Conservation (phyloP, 2,888 invertebrate genomes). For the Bruchidius siliquastri region DNA sequence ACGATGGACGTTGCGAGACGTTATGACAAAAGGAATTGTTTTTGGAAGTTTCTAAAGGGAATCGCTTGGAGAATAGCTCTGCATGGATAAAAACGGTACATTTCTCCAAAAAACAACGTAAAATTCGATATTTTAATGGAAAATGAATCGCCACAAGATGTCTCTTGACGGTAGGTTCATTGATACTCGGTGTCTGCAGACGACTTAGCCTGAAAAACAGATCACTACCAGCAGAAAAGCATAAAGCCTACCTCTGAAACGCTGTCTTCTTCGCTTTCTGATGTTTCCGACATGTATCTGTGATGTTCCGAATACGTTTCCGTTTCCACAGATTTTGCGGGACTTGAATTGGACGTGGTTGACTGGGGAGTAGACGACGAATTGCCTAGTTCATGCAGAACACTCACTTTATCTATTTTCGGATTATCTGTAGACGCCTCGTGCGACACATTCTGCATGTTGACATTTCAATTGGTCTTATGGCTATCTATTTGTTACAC, state of each 20-base stretch:
- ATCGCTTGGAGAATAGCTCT: not conserved
- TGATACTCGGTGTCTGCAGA: conserved; percentile 46
- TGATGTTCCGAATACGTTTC: conserved; percentile 83
- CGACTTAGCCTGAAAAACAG: conserved; percentile 34
- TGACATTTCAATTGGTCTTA: conserved; percentile 62
- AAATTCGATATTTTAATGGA: conserved; percentile 27
- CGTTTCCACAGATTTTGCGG: conserved; percentile 73
- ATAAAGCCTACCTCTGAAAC: conserved; percentile 80
- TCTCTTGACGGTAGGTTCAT: conserved; percentile 60
- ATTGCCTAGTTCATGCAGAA: conserved; percentile 64
- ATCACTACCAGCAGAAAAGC: conserved; percentile 30
- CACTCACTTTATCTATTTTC: conserved; percentile 76
- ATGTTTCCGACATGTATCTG: conserved; percentile 88
- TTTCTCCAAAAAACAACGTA: conserved; percentile 9
- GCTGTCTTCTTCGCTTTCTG: conserved; percentile 94
- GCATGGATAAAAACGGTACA: not conserved
- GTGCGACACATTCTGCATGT: conserved; percentile 90
- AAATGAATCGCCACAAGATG: conserved; percentile 55
- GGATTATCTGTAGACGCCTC: conserved; percentile 69
- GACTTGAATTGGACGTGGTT: conserved; percentile 67
- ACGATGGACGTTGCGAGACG: conserved; percentile 15
- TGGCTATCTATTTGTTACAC: conserved; percentile 47
- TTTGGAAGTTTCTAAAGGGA: not conserved
- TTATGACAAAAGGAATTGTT: not conserved
- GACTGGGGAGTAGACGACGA: conserved; percentile 79